Base-by-base conservation (phyloP, 1,140 invertebrate genomes). In the Sitobion miscanthi region DNA sequence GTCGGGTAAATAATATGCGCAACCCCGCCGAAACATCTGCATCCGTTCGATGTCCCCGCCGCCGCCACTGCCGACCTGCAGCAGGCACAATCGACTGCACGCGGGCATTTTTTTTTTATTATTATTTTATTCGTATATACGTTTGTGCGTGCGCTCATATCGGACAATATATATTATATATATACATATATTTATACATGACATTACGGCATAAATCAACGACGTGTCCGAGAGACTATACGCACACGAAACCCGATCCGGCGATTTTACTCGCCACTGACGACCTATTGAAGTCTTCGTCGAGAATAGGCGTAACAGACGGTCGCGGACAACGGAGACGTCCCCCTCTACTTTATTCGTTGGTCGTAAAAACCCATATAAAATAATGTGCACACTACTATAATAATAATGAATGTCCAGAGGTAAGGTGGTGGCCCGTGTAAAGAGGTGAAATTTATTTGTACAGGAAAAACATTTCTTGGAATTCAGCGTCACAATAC, bases 1-100 rank as follows among this genome's bases (percentile, higher is more conserved):
- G 91, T 93, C 91, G 91, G 49, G 91, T 93, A 86, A 93, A 93
- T 86, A 86, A 86, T 93, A 86, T 93, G 91, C 91, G 90, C 90
- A 77, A 91, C 90, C 90, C n/a, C 17, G 69, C 91, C 91, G 77
- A 92, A 93, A 86, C 91, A 86, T 93, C 82, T 93, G 91, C 91
- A 86, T 85, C 91, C 91, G 91, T 86, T 85, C 82, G 82, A 20
- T 52, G 91, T 69, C 90, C 25, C 42, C 23, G 42, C 25, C 62
- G 57, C 57, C 52, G 54, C 21, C 11, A 42, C 42, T n/a, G 57
- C 9, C 14, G 62, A 49, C 54, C 88, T 23, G 25, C 89, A 21
- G 49, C 54, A 23, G 89, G 52, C 17, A 90, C 88, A 90, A 90
- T 90, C 49, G 85, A 77, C 62, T 77, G n/a, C 62, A 77, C 62